Evolutionary conservation across 2,888 invertebrate genomes (phyloP).

Genomic region (Aleiodes testaceus): DNA sequence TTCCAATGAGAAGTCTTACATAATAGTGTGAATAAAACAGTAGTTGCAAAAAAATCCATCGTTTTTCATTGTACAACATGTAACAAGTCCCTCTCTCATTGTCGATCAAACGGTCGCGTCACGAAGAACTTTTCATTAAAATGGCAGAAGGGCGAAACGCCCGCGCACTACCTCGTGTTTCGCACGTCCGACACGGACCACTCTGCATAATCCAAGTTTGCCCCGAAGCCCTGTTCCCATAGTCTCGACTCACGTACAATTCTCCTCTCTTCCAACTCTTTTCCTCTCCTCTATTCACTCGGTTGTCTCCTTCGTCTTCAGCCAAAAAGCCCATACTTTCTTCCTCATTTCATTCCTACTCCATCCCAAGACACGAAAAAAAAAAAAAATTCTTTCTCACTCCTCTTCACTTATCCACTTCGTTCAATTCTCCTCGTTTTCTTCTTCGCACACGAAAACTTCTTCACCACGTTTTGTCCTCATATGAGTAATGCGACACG

Average conservation of each 20-base stretch:
- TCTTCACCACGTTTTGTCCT: conserved; percentile 15
- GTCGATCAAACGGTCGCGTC: conserved; percentile 23
- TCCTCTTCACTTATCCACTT: neutral
- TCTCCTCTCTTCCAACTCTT: neutral
- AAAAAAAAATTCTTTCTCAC: neutral
- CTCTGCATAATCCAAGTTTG: conserved; percentile 65
- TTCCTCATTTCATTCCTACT: conserved; percentile 23
- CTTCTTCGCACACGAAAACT: neutral
- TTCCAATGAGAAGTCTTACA: neutral
- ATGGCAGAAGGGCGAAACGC: conserved; percentile 50
- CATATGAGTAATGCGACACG: conserved; percentile 5
- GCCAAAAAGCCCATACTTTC: conserved; percentile 18
- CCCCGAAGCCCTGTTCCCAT: conserved; percentile 46
- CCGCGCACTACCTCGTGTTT: conserved; percentile 51
- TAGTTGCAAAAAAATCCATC: conserved; percentile 2
- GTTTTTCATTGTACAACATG: conserved; percentile 5
- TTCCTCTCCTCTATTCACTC: neutral
- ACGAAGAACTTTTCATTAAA: conserved; percentile 52
- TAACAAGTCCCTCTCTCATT: conserved; percentile 14
- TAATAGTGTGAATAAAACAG: too few species aligned
- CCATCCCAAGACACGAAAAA: too few species aligned
- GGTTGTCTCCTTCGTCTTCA: neutral
- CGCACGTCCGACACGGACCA: conserved; percentile 55
- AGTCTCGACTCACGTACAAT: conserved; percentile 35
- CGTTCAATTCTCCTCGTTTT: conserved; percentile 12